A percentile compares a stretch with the other conserved stretches of the same genome.
These are phyloP conservation scores for Laterallus jamaicensis DNA, from an alignment of 2,113 vertebrate genomes.

Conservation along the genomic window DNA sequence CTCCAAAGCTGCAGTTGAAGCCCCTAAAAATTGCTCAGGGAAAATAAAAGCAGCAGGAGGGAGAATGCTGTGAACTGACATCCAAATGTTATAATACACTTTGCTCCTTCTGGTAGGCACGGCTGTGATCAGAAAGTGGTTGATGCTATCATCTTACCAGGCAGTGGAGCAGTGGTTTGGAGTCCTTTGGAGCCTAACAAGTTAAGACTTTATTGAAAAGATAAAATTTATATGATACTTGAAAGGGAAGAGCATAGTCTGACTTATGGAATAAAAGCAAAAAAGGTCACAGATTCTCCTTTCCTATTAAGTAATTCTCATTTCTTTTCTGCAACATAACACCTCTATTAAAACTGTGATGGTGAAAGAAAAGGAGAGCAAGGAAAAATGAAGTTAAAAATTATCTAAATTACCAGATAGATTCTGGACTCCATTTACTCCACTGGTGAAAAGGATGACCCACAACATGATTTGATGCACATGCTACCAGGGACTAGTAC, in stretches of 20 bases:
- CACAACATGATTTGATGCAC: background rate
- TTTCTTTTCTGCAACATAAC: background rate
- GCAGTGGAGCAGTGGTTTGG: background rate
- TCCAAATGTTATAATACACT: background rate
- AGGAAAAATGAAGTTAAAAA: background rate
- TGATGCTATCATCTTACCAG: background rate
- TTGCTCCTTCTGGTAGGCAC: background rate
- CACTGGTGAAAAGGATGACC: background rate
- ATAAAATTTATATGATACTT: background rate
- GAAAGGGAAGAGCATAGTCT: background rate
- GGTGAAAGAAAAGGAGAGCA: background rate
- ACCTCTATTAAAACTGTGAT: background rate
- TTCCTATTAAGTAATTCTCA: background rate
- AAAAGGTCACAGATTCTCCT: background rate
- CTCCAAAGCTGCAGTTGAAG: background rate
- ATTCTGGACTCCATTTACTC: background rate
- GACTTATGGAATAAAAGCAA: background rate
- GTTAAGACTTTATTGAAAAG: background rate
- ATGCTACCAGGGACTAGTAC: background rate
- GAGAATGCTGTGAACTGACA: background rate
- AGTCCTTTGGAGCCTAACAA: background rate
- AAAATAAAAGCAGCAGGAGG: background rate
- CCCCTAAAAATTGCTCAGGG: background rate
- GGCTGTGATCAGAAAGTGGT: background rate
- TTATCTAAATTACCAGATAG: background rate